Base-by-base conservation (phyloP, 64 coral and sea anemone genomes). In the Trachythela sp. region DNA sequence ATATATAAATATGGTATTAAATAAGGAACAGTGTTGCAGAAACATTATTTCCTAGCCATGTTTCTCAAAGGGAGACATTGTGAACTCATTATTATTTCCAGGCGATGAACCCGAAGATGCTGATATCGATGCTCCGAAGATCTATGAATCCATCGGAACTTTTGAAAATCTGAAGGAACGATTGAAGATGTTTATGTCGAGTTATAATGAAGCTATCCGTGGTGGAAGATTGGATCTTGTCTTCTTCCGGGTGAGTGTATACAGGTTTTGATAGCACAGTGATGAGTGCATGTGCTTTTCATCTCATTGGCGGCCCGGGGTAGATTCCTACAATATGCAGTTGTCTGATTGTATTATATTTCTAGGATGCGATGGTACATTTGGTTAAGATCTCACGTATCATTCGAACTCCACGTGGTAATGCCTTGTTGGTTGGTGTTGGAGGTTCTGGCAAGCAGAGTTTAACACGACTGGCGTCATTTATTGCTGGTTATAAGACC, bases 391-490 rank as follows among this genome's bases (percentile, higher is more conserved):
- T 99, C 37, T 99, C 96, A 4, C 96, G 96, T 13, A 93, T 99
- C 27, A 99, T 99, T n/a, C 77, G 95, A 0, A 99, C 96, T 4
- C 96, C 96, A n/a, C 96, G 96, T 51, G 96, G 96, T 13, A 99
- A 99, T 27, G 93, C 96, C n/a, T 37, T 99, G 20, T 56, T 99
- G 9, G 96, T 99, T 15, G 96, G 96, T 84, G 96, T 99, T 3
- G 96, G 96, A 38, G 96, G 96, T 2, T 99, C 96, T 50, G 96
- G 96, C 89, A 99, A 99, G 36, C 96, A 99, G 42, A 99, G 96
- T 64, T 91, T 99, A 77, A 99, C 96, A 2, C 70, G 96, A 64
- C 77, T 99, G 37, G 96, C 96, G 84, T 99, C 96, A 8, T 93
- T 91, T 54, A 99, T 99, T 67, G 96, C 96, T 54, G 96, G 96